Conservation (phyloP, 2,797 vertebrate genomes). For the Danio jaintianensis region DNA sequence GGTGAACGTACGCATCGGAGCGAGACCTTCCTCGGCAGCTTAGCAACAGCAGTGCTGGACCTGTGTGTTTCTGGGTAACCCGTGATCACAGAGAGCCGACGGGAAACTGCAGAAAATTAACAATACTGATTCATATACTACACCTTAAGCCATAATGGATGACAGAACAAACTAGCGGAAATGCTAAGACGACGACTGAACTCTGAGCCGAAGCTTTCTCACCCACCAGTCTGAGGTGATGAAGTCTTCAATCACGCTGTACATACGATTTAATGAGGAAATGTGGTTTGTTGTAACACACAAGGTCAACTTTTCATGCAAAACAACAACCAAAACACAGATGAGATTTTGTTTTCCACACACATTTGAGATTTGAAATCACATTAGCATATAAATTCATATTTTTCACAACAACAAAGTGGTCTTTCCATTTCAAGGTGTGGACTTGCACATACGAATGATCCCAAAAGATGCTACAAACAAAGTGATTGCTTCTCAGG, state of each 20-base stretch:
- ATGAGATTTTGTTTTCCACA: conserved; percentile 8
- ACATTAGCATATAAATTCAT: conserved; percentile 34
- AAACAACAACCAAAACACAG: conserved; percentile 21
- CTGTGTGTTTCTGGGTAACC: conserved; percentile 47
- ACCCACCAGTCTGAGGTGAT: background rate
- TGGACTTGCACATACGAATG: conserved; percentile 41
- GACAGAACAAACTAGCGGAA: conserved; percentile 17
- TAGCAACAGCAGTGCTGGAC: conserved; percentile 50
- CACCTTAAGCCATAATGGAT: conserved; percentile 3
- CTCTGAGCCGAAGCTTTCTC: conserved; percentile 31
- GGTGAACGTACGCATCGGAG: conserved; percentile 56
- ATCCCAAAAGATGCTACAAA: conserved; percentile 34
- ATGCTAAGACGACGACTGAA: background rate
- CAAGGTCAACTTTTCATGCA: conserved; percentile 16
- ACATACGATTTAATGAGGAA: conserved; percentile 29
- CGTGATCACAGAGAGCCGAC: conserved; percentile 25
- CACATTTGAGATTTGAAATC: conserved; percentile 40
- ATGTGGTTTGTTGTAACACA: conserved; percentile 17
- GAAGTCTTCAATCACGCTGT: conserved; percentile 22
- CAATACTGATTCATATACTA: conserved; percentile 18
- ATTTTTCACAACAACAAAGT: conserved; percentile 13
- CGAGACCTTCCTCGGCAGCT: conserved; percentile 54
- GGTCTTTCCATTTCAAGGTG: conserved; percentile 20
- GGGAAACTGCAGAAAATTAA: conserved; percentile 38
- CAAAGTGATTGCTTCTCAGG: conserved; percentile 54